Percentiles rank a stretch among this genome's conserved stretches.
phyloP scores from a whole-genome alignment of 2,797 vertebrate species.

The Danio aesculapii region DNA sequence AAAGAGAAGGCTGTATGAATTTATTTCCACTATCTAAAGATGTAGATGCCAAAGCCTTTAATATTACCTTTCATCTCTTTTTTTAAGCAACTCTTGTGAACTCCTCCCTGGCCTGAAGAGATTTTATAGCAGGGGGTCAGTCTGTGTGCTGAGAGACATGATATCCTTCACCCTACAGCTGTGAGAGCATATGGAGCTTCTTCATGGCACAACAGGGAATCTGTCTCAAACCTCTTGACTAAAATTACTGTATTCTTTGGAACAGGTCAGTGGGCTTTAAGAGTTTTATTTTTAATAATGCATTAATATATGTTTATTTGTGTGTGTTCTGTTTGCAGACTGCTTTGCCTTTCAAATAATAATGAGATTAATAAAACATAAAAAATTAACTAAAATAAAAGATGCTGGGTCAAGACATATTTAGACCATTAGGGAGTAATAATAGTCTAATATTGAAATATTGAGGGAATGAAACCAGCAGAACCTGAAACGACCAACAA shows the following conservation, averaged over 20 bases:
- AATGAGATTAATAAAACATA: too few relatives aligned
- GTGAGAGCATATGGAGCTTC: slow-evolving; percentile 66
- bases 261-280: too few relatives aligned
- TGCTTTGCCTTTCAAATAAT: too few relatives aligned
- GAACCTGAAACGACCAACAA: too few relatives aligned
- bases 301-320: too few relatives aligned
- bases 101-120: slow-evolving; percentile 15
- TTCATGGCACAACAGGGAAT: slow-evolving; percentile 56
- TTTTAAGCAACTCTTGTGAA: background rate
- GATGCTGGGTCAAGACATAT: too few relatives aligned
- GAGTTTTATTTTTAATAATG: too few relatives aligned
- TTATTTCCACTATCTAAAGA: slow-evolving; percentile 30
- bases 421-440: too few relatives aligned
- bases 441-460: too few relatives aligned
- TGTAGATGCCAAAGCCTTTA: slow-evolving; percentile 5
- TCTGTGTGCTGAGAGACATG: slow-evolving; percentile 51
- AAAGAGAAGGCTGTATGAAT: slow-evolving; percentile 11
- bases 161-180: slow-evolving; percentile 59
- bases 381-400: too few relatives aligned
- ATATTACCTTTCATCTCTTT: slow-evolving; percentile 31
- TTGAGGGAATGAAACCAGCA: too few relatives aligned
- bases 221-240: slow-evolving; percentile 66
- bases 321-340: too few relatives aligned
- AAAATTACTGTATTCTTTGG: slow-evolving; percentile 54
- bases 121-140: slow-evolving; percentile 46